Conservation (phyloP, 2,888 invertebrate genomes). For the Andricus curvator region DNA sequence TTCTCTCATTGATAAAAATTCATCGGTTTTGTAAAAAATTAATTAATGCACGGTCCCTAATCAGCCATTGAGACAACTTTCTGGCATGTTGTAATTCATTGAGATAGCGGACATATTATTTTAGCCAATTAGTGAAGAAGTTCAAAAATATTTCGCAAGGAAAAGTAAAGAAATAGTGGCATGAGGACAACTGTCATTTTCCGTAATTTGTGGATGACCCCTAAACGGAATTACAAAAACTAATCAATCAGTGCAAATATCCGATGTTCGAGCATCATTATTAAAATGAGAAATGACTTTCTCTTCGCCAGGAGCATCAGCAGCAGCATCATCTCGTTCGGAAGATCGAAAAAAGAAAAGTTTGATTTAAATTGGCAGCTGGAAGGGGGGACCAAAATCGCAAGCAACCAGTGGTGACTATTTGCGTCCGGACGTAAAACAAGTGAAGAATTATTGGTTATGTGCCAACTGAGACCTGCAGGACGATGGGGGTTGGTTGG, state of each 20-base stretch:
- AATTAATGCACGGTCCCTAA: no score
- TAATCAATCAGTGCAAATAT: not conserved
- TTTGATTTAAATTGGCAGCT: constrained; percentile 8
- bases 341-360: not conserved
- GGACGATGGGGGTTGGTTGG: constrained; percentile 60
- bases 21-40: no score
- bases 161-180: no score
- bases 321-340: not conserved
- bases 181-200: no score
- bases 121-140: no score
- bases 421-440: constrained; percentile 43
- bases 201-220: no score
- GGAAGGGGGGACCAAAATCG: not conserved
- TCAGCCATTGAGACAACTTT: no score
- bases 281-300: not conserved
- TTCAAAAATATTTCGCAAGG: no score
- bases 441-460: constrained; percentile 51
- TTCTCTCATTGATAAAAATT: no score
- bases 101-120: no score
- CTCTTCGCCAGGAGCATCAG: no score
- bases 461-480: constrained; percentile 46
- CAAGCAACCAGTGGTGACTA: constrained; percentile 21
- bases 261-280: not conserved
- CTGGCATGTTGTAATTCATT: no score
- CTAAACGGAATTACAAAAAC: not conserved